Evolutionary conservation across 2,797 vertebrate species (phyloP).

Genomic region (Helicolenus hilgendorfi): DNA sequence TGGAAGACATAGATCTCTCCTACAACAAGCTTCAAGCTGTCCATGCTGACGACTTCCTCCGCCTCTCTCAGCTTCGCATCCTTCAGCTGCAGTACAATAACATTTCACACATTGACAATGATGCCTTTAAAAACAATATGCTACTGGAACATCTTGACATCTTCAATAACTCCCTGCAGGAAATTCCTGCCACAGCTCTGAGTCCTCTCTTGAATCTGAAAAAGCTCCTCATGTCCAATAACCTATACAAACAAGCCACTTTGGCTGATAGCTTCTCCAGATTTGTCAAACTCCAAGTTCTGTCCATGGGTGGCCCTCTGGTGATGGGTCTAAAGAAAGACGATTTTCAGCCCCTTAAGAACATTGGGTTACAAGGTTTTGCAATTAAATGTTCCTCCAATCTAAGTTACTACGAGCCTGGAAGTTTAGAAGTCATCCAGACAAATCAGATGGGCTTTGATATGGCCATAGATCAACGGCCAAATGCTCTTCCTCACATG

Average conservation of each 20-base stretch:
- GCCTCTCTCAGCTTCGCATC: conserved; percentile 75
- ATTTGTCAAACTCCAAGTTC: conserved; percentile 76
- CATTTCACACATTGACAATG: conserved; percentile 86
- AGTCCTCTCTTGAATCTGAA: conserved; percentile 81
- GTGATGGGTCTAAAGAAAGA: conserved; percentile 80
- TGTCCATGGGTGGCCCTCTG: conserved; percentile 91
- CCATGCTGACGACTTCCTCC: conserved; percentile 69
- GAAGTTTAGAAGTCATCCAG: conserved; percentile 88
- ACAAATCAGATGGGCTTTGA: conserved; percentile 88
- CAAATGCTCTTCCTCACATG: conserved; percentile 80
- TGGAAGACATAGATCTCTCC: conserved; percentile 90
- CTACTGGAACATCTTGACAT: conserved; percentile 88
- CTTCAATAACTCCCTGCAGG: conserved; percentile 91
- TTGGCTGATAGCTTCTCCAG: conserved; percentile 82
- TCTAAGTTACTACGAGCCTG: conserved; percentile 87
- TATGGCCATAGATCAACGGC: conserved; percentile 88
- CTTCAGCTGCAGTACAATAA: conserved; percentile 89
- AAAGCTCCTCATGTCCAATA: conserved; percentile 90
- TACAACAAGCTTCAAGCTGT: conserved; percentile 88
- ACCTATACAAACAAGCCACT: conserved; percentile 84
- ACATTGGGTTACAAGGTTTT: conserved; percentile 85
- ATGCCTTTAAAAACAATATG: conserved; percentile 85
- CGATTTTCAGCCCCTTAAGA: conserved; percentile 86
- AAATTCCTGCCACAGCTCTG: conserved; percentile 87
- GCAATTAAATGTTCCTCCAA: conserved; percentile 90